Evolutionary conservation across 2,797 vertebrate genomes (phyloP), one percentile per base, ranked within the genome.

Genomic region (Darevskia mixta): DNA sequence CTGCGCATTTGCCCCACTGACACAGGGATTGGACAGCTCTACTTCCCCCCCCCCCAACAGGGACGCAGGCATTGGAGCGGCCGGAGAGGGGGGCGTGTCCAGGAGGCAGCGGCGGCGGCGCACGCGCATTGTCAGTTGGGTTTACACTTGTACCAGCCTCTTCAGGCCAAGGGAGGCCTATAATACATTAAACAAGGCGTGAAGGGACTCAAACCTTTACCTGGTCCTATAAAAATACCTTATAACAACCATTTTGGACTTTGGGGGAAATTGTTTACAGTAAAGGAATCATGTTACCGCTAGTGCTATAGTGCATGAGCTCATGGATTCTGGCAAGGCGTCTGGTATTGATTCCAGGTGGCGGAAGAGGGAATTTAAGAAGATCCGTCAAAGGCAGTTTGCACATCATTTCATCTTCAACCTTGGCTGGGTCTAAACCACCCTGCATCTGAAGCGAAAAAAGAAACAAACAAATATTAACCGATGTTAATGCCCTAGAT

Each of bases 231-330:
- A 82, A 32, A 10, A 87, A 32, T 8, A 58, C 1, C 17, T 78
- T 58, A 71, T 18, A 61, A 45, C 11, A 45, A 79, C 17, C 13
- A 35, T 13, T 43, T 38, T 27, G 23, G 29, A 61, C 55, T 38
- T 55, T 3, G 38, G 8, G 82, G 27, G 11, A 38, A 81, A 15
- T 1, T 45, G 49, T 55, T 55, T 15, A 55, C 49, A 86, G 55
- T 79, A 45, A 66, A 75, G 10, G 58, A 89, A 71, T 82, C 69
- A 1, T 55, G 95, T 97, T 92, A 99, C 98, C 98, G n/a, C 95
- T 96, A 32, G 97, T 97, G 93, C 97, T 98, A 94, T 97, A 96
- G 92, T 98, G 97, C 93, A 97, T 97, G 5, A 99, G 97, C 93
- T 99, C 98, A 0, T 99, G 98, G 92, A 97, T 95, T 55, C 96